Percentiles rank a stretch among this genome's conserved stretches.
phyloP scores from a whole-genome alignment of 2,797 vertebrate species.

The Leptodactylus fallax region DNA sequence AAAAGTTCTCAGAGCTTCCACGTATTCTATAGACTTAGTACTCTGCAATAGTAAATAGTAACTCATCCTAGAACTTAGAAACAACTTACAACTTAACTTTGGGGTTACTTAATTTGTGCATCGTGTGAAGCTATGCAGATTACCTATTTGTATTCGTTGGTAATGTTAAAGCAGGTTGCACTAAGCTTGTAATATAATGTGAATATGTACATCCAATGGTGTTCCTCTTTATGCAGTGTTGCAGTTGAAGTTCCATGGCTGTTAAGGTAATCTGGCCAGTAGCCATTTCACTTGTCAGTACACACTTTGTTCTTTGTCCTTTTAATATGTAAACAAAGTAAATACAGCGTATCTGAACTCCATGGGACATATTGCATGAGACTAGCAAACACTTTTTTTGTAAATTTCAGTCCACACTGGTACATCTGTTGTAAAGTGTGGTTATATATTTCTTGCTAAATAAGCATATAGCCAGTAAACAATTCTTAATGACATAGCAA shows the following conservation, averaged over 20 bases:
- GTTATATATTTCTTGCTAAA: neutral
- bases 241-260: neutral
- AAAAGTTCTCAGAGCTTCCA: no score
- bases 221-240: neutral
- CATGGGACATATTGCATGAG: slow-evolving; percentile 50
- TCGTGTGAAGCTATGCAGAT: no score
- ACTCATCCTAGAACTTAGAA: no score
- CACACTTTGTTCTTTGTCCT: slow-evolving; percentile 50
- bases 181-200: neutral
- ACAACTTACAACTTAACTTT: no score
- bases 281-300: slow-evolving; percentile 40
- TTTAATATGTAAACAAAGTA: slow-evolving; percentile 27
- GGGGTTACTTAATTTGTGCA: no score
- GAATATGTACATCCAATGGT: neutral
- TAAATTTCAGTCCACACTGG: neutral
- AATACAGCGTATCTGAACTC: slow-evolving; percentile 42
- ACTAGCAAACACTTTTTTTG: slow-evolving; percentile 44
- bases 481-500: neutral
- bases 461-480: slow-evolving; percentile 12
- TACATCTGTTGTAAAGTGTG: slow-evolving; percentile 10
- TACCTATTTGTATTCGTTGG: no score
- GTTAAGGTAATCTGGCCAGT: slow-evolving; percentile 11
- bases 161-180: no score
- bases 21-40: no score
- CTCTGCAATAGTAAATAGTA: no score